Conservation (phyloP, 2,113 vertebrate genomes). For the Dipodomys spectabilis region DNA sequence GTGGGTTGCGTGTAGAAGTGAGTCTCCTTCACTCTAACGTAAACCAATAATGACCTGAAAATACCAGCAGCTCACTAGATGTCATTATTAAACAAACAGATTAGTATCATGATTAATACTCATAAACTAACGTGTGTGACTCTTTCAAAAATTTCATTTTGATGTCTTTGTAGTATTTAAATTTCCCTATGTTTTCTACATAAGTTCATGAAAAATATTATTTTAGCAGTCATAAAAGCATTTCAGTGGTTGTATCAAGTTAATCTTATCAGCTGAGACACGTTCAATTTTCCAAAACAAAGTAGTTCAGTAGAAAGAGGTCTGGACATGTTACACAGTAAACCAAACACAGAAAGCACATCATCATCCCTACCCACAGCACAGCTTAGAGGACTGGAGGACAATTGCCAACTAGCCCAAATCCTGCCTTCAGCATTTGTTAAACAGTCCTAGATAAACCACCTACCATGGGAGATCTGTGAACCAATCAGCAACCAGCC, state of each 20-base stretch:
- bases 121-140: neutral
- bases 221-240: neutral
- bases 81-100: neutral
- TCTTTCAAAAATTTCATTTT: neutral
- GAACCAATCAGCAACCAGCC: neutral
- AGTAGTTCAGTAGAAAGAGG: neutral
- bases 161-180: neutral
- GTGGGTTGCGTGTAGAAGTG: neutral
- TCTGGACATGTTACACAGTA: no score
- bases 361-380: neutral
- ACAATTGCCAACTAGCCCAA: neutral
- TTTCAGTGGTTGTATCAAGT: neutral
- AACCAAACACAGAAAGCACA: neutral
- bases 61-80: neutral
- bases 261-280: neutral
- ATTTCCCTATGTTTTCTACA: neutral
- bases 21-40: neutral
- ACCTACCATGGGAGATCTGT: neutral
- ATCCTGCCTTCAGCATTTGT: neutral
- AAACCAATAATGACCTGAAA: neutral
- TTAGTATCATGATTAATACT: neutral
- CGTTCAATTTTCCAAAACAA: neutral
- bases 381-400: neutral
- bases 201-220: neutral
- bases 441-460: neutral